Evolutionary conservation across 2,797 vertebrate genomes (phyloP).

Genomic region (Acridotheres tristis): DNA sequence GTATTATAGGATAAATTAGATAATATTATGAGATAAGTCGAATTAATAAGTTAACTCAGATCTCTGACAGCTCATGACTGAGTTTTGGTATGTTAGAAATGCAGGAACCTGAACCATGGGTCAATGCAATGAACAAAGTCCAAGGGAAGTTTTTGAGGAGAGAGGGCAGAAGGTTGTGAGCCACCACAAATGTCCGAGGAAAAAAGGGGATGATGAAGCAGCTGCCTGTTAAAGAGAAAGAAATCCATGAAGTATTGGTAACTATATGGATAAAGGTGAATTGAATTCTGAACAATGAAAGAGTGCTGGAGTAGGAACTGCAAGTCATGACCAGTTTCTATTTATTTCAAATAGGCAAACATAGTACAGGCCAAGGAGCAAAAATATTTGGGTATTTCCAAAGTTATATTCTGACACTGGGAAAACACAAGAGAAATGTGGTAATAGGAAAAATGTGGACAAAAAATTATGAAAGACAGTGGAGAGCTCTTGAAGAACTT

Average conservation of each 20-base stretch:
- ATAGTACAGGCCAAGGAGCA: not conserved
- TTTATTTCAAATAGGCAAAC: not conserved
- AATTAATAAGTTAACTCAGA: not conserved
- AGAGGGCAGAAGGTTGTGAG: not conserved
- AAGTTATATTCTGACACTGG: not conserved
- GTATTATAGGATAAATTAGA: not conserved
- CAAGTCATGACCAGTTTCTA: not conserved
- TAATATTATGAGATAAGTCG: not conserved
- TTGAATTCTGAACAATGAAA: not conserved
- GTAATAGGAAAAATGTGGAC: not conserved
- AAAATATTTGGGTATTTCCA: not conserved
- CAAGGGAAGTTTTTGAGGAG: not conserved
- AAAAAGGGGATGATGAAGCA: not conserved
- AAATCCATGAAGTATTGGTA: not conserved
- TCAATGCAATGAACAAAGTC: not conserved
- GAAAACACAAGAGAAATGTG: not conserved
- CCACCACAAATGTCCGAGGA: not conserved
- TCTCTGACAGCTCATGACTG: not conserved
- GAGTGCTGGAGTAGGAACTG: not conserved
- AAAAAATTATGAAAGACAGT: not conserved
- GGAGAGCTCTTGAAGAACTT: not conserved
- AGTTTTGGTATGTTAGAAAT: not conserved
- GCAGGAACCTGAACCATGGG: not conserved
- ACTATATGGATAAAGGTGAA: not conserved
- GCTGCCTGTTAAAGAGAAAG: not conserved